Conservation (phyloP, 2,888 invertebrate genomes). For the Melinopterus prodromus region DNA sequence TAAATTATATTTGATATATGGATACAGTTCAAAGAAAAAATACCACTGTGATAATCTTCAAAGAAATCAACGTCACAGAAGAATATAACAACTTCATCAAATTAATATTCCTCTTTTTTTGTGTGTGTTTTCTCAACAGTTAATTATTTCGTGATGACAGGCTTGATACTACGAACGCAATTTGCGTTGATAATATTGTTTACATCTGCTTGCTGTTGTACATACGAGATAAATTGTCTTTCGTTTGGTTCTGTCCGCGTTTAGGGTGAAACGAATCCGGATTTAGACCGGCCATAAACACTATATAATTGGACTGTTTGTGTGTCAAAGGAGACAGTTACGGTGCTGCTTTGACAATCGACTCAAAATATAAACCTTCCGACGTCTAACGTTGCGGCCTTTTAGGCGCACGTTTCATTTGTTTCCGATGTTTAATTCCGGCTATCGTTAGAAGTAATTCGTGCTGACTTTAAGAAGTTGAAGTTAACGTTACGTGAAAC, state of each 20-base stretch:
- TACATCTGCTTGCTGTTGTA: neutral
- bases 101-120: slow-evolving; percentile 23
- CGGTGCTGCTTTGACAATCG: slow-evolving; percentile 59
- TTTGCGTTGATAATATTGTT: slow-evolving; percentile 4
- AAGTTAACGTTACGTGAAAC: no score
- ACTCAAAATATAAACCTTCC: slow-evolving; percentile 35
- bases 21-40: slow-evolving; percentile 27
- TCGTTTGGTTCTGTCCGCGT: slow-evolving; percentile 5
- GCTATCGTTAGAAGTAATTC: neutral
- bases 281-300: slow-evolving; percentile 59
- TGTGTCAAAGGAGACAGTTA: slow-evolving; percentile 59
- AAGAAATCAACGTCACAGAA: slow-evolving; percentile 26
- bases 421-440: neutral
- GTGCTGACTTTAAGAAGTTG: neutral
- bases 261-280: slow-evolving; percentile 41
- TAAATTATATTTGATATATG: slow-evolving; percentile 25
- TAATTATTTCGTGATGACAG: neutral
- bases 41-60: slow-evolving; percentile 27
- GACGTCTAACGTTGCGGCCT: slow-evolving; percentile 17
- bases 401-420: neutral
- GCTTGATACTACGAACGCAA: neutral
- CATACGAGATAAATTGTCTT: slow-evolving; percentile 13
- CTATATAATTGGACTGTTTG: slow-evolving; percentile 60
- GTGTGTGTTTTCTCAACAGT: slow-evolving; percentile 8
- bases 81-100: slow-evolving; percentile 25